Evolutionary conservation across 2,113 vertebrate species (phyloP), one percentile per base, ranked within the genome.

Genomic region (Capreolus pygargus): DNA sequence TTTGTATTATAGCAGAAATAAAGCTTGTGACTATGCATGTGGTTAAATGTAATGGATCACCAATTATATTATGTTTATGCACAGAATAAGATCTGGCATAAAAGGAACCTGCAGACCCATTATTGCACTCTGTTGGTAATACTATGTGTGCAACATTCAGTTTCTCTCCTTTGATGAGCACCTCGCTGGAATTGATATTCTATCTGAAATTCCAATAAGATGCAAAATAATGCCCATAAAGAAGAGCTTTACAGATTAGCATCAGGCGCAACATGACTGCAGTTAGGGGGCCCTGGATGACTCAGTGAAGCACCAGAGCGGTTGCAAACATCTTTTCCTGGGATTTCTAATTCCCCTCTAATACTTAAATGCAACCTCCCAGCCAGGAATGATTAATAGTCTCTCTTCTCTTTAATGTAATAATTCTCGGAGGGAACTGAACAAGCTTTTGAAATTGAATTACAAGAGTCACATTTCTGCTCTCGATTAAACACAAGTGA

Each of bases 381-480:
- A 54, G n/a, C 52, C 33, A 67, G 64, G 8, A 90, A 45, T 28
- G 19, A 36, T 52, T 64, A 74, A 64, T 23, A 30, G 33, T 17
- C n/a, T 82, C 64, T 83, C 39, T 74, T 78, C 67, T 60, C 23
- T 93, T 86, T 97, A 83, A 87, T 91, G 23, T 81, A 93, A 70
- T 92, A 84, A 94, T 90, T 54, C 97, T 86, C 84, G 10, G n/a
- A 96, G 94, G 50, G 61, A 45, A 50, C n/a, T 8, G 57, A 78
- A 79, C 28, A 82, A 57, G 52, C 16, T 28, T 85, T 52, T 11
- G 52, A 83, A 81, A 47, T 57, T 57, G 4, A 45, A 57, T 93
- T 74, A 64, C 36, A 91, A 50, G 36, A 36, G 57, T 74, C 50
- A 27, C 57, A 47, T 91, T 95, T 94, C 74, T 86, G 43, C 16